Base-by-base conservation (phyloP, 2,797 vertebrate species). In the Onychomys torridus region DNA sequence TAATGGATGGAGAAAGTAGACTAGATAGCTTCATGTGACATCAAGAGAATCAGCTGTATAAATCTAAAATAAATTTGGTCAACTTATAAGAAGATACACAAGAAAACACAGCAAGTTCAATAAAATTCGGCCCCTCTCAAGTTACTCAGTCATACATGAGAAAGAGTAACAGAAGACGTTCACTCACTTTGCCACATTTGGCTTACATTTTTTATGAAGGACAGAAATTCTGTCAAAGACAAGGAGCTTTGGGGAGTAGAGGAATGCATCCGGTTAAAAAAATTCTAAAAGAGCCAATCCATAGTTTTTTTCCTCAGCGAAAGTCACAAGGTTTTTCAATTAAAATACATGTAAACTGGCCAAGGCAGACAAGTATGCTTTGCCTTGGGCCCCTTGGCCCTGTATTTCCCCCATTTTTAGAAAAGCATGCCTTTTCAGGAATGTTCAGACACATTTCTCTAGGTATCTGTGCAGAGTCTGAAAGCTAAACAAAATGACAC, bases 51-150 rank as follows among this genome's bases (percentile, higher is more conserved):
- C 96, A 97, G 93, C 93, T 97, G 97, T 96, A 97, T 84, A 98
- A 98, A 98, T 98, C 92, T 97, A 95, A 98, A 98, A 97, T 78
- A 94, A 95, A 98, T 98, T 97, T 96, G 98, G 97, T 89, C 96
- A 97, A 91, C 97, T 98, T 97, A 98, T 96, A 97, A 97, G 98
- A 98, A 97, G 89, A 97, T 92, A 98, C 95, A 96, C 94, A 94
- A 97, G 97, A 97, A 98, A 97, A 98, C 95, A 96, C 57, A 98
- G 92, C 65, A 79, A 97, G 98, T 95, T 93, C 97, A 98, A 97
- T 97, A 97, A 98, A 98, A 98, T 93, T 98, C 96, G 76, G 84
- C 97, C 61, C 91, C 94, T 96, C 95, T 98, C 86, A 97, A 90
- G 79, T 89, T 97, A 96, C 40, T 82, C 46, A 85, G 75, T 12